Percentiles rank a stretch among this genome's conserved stretches.
Evolutionary conservation across 2,113 vertebrate genomes (phyloP).

Genomic region (Pseudopipra pipra): DNA sequence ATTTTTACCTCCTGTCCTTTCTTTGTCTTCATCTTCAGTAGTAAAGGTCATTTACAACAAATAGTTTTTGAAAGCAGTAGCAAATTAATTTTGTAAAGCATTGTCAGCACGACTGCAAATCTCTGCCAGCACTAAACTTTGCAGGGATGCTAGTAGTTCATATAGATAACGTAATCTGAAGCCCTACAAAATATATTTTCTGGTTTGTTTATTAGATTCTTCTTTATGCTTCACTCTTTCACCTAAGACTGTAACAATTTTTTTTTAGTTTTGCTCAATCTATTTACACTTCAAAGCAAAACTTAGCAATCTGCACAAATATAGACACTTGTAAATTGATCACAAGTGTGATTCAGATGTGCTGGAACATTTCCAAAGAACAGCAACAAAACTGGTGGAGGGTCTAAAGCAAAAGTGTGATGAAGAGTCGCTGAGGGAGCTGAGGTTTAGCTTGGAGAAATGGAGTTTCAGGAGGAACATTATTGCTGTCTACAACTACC

Average conservation of each 20-base stretch:
- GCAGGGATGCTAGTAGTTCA: neutral
- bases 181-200: neutral
- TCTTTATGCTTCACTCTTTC: neutral
- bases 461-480: neutral
- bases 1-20: neutral
- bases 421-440: neutral
- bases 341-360: neutral
- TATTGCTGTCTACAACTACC: neutral
- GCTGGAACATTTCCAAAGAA: neutral
- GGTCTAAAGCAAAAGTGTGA: neutral
- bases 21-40: neutral
- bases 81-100: slow-evolving; percentile 29
- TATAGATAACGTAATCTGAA: neutral
- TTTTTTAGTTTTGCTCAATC: neutral
- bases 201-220: neutral
- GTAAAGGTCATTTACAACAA: slow-evolving; percentile 25
- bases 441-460: neutral
- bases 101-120: neutral
- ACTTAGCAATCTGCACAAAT: neutral
- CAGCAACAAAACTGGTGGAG: neutral
- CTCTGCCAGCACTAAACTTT: neutral
- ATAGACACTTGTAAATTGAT: neutral
- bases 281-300: neutral
- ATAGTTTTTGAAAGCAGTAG: neutral
- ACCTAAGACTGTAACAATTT: neutral